Evolutionary conservation across 2,797 vertebrate species (phyloP), one percentile per base, ranked within the genome.

Genomic region (Clarias pachynema): DNA sequence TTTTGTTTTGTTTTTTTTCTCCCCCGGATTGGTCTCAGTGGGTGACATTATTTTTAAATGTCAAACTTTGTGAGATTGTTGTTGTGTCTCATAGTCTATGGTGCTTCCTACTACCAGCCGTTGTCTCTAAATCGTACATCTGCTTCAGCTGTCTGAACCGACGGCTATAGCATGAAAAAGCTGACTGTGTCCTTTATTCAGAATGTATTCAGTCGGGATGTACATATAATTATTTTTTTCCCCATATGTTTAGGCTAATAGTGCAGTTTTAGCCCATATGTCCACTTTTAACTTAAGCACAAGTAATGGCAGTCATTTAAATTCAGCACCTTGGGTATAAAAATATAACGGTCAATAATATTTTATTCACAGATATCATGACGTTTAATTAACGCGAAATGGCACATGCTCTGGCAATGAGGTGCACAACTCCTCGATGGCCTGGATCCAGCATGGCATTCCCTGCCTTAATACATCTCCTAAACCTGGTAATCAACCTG

Each of bases 171-270:
- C 70, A 62, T 49, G 69, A 62, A 37, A 37, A 83, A 75, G 70
- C 31, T 15, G 63, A 57, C 75, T 56, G 29, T 73, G 74, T 69
- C 26, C 29, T 66, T 68, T 65, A 72, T 74, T 80, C n/a, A 10
- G 86, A 84, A 80, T 80, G 82, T 84, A 74, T 86, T 65, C 44
- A 24, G 59, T 84, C 26, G 3, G 60, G 75, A 44, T 80, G 85
- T 70, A 73, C 59, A 57, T 78, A 73, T 37, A 26, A 49, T 59
- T 59, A 15, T 63, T 59, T 40, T 85, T 77, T 53, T 0, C 12
- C 49, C 9, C 73, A 18, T 37, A 65, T 79, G 57, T 70, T 20
- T 83, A 53, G 62, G 73, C 22, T 53, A n/a, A 78, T 49, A 20
- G 37, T 20, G 29, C n/a, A 18, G 18, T 68, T 81, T 80, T 79